These are phyloP conservation scores for Uropetala carovei DNA, from an alignment of 2,888 invertebrate genomes.

Conservation along the genomic window DNA sequence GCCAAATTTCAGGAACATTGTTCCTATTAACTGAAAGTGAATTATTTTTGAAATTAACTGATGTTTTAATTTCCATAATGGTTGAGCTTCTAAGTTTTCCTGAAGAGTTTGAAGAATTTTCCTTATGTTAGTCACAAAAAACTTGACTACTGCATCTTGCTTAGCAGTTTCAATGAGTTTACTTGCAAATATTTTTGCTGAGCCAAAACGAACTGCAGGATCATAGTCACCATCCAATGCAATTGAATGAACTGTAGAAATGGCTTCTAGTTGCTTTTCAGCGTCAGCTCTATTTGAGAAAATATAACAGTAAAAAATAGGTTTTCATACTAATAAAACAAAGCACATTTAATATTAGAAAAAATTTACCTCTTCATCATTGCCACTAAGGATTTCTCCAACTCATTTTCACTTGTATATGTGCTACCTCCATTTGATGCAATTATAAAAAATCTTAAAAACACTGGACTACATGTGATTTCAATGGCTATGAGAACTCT, in stretches of 20 bases:
- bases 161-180: slow-evolving; percentile 71
- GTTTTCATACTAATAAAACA: neutral
- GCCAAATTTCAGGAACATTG: slow-evolving; percentile 72
- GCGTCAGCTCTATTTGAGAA: slow-evolving; percentile 59
- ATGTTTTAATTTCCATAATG: slow-evolving; percentile 67
- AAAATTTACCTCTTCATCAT: slow-evolving; percentile 67
- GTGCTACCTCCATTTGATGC: slow-evolving; percentile 65
- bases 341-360: neutral
- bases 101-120: slow-evolving; percentile 70
- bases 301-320: neutral
- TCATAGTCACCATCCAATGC: slow-evolving; percentile 69
- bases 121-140: slow-evolving; percentile 72
- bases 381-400: slow-evolving; percentile 65
- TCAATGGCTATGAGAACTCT: slow-evolving; percentile 67
- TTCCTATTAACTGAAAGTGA: slow-evolving; percentile 73
- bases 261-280: slow-evolving; percentile 70
- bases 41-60: slow-evolving; percentile 73
- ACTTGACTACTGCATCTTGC: slow-evolving; percentile 70
- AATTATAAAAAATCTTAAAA: slow-evolving; percentile 66
- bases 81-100: slow-evolving; percentile 67
- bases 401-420: slow-evolving; percentile 65
- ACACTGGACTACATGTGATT: slow-evolving; percentile 65
- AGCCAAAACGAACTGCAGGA: slow-evolving; percentile 71
- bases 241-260: slow-evolving; percentile 70
- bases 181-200: slow-evolving; percentile 73